A percentile compares a stretch with the other conserved stretches of the same genome.
Conservation (phyloP, 2,113 vertebrate genomes). For the Solea senegalensis region DNA sequence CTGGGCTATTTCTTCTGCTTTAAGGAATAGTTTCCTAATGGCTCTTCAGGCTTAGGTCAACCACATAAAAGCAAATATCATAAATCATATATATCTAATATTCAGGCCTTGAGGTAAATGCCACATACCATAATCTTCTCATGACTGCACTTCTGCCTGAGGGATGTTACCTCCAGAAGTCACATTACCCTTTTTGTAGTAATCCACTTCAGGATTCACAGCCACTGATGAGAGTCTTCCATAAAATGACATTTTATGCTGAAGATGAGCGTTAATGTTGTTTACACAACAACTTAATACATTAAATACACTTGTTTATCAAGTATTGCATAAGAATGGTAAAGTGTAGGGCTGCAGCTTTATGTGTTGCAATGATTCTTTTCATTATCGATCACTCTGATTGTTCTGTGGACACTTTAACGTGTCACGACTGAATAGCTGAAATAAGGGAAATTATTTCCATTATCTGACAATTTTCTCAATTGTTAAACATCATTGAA, state of each 20-base stretch:
- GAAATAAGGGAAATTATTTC: too few species aligned
- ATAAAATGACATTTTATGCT: constrained; percentile 36
- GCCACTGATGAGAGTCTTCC: constrained; percentile 34
- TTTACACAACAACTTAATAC: too few species aligned
- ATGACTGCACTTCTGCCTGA: constrained; percentile 50
- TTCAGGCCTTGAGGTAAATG: constrained; percentile 45
- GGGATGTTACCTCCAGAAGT: constrained; percentile 47
- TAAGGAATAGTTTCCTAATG: constrained; percentile 51
- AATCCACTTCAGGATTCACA: constrained; percentile 50
- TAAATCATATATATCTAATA: constrained; percentile 64
- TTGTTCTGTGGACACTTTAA: not conserved
- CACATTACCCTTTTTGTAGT: constrained; percentile 41
- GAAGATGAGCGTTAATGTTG: not conserved
- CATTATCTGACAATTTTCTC: too few species aligned
- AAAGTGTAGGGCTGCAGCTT: not conserved
- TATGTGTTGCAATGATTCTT: not conserved
- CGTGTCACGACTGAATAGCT: too few species aligned
- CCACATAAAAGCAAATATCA: constrained; percentile 58
- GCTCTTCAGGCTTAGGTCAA: constrained; percentile 55
- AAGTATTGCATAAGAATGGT: not conserved
- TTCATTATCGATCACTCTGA: not conserved
- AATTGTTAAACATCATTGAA: too few species aligned
- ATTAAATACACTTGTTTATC: too few species aligned
- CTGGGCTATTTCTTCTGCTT: constrained; percentile 22
- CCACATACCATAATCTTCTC: constrained; percentile 62